Base-by-base conservation (phyloP, 1,140 invertebrate genomes). In the Atta texana region DNA sequence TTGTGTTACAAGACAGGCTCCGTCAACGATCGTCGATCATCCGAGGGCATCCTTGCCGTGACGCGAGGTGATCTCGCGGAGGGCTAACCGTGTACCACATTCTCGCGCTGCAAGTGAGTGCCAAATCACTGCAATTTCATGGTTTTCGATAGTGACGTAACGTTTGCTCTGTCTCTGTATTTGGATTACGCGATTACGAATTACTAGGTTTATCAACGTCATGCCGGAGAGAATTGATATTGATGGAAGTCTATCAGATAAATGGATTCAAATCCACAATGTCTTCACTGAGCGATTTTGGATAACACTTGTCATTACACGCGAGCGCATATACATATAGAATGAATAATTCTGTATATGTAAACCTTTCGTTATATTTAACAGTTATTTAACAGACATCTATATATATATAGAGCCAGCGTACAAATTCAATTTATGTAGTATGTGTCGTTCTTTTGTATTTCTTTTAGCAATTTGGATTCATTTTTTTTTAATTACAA, bases 11-110 rank as follows among this genome's bases (percentile, higher is more conserved):
- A 75, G 68, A 77, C 88, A 39, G 85, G 72, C 80, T 53, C 77
- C 77, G 74, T 77, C 63, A n/a, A 21, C 66, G 39, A 39, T 64
- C 51, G 34, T 72, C 80, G 31, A 74, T 72, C 68, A 2, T 64
- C 61, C n/a, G 31, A 87, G 72, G 55, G 75, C 75, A 85, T 61
- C 74, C 63, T 75, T 49, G 28, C 53, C 28, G 75, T 81, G 57
- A 86, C 85, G 78, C 76, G 49, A 78, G 34, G 66, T 90, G 89
- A 87, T 90, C 89, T 85, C 84, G 61, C 24, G 10, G 84, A 87
- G 90, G 89, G 64, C 78, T 44, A 88, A 81, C 90, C 87, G 90
- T 91, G 90, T 90, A 89, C 89, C 89, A 91, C 89, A 88, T 90
- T 85, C 84, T 85, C 90, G 89, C 90, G 87, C 71, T 87, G 68